These are phyloP conservation scores for Ochropleura leucogaster DNA, from an alignment of 2,888 invertebrate species.

Conservation along the genomic window DNA sequence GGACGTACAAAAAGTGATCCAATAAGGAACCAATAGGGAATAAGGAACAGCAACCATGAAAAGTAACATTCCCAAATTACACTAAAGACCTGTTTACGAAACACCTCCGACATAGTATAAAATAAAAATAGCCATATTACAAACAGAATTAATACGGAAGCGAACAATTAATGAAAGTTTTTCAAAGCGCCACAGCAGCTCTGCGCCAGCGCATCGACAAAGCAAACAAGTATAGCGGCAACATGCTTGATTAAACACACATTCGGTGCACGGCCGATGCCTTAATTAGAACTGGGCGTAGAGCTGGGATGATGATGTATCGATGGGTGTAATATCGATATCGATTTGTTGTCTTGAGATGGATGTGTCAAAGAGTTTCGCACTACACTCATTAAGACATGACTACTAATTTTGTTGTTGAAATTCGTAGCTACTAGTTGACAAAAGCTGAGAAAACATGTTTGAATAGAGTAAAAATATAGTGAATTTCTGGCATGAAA, in stretches of 20 bases:
- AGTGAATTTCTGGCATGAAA: neutral
- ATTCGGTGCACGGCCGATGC: conserved; percentile 88
- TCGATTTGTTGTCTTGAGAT: conserved; percentile 1
- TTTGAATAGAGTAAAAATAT: neutral
- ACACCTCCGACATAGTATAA: conserved; percentile 1
- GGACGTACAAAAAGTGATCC: too few relatives aligned
- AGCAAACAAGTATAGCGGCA: conserved; percentile 84
- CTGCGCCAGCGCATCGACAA: conserved; percentile 79
- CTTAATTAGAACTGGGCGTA: conserved; percentile 85
- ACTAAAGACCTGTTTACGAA: conserved; percentile 33
- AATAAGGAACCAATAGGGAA: too few relatives aligned
- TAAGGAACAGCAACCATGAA: neutral
- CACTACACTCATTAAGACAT: neutral
- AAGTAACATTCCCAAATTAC: conserved; percentile 12
- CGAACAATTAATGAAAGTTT: conserved; percentile 53
- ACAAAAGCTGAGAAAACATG: neutral
- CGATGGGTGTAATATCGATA: conserved; percentile 19
- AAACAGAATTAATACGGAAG: conserved; percentile 55
- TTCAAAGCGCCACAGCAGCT: conserved; percentile 48
- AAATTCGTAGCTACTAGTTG: neutral
- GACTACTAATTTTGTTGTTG: neutral
- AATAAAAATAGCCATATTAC: conserved; percentile 32
- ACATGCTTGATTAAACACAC: conserved; percentile 88
- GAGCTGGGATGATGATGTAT: conserved; percentile 29
- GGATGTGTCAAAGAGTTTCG: neutral